Base-by-base conservation (phyloP, 2,888 invertebrate genomes). In the Ormyrus nitidulus region DNA sequence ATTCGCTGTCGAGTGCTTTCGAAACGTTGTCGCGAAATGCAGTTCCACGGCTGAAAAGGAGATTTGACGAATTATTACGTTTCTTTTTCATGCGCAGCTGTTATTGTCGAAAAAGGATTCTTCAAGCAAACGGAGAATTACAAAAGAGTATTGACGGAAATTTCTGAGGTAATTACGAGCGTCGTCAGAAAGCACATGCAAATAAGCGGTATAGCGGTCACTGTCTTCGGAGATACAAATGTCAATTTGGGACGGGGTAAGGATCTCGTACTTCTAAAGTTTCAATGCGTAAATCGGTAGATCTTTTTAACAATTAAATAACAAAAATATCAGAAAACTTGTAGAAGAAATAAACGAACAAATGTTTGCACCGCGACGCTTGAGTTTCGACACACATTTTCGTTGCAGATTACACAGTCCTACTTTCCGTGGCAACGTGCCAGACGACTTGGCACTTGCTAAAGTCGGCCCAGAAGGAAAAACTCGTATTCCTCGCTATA, bases 371-470 rank as follows among this genome's bases (percentile, higher is more conserved):
- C 34, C 3, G 34, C 34, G 34, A 34, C 34, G 34, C 34, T 34
- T 34, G 34, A 34, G 0, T 34, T 4, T 34, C 34, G 34, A 59
- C 3, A 53, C 46, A 70, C 53, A 62, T 68, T 46, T 6, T 6
- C 0, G 53, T 74, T 73, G 19, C 68, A 96, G 96, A 95, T 89
- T 94, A 94, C 84, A 91, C 94, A 66, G 94, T 95, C 49, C 93
- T 96, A 72, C 92, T 96, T 81, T 95, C 95, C 61, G 91, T 96
- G 68, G 94, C 95, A n/a, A 94, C 94, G 5, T 96, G 96, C 88
- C 88, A 92, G 77, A 94, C 94, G 81, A 95, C 96, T 0, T 96
- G 96, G 96, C 92, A 92, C 7, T 91, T 96, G 72, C 95, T 93
- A 88, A 92, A 93, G 73, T 90, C 92, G 0, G 93, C 94, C 0